Percentiles rank a stretch among this genome's conserved stretches.
Conservation (phyloP, 2,113 vertebrate species). For the Corydoras sp. region DNA sequence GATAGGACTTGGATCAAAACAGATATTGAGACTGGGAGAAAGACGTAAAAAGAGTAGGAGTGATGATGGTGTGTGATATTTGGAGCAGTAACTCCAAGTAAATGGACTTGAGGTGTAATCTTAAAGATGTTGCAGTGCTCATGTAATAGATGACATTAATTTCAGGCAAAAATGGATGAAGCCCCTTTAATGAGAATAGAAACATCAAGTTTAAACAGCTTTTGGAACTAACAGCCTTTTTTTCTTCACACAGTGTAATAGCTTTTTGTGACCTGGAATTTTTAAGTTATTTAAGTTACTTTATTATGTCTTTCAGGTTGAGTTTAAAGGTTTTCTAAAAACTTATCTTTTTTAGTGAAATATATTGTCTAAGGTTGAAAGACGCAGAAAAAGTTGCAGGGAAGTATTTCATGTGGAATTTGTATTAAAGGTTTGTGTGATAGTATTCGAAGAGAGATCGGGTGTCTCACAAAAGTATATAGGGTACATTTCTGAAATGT, state of each 20-base stretch:
- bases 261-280: too few relatives aligned
- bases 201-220: conserved; percentile 15
- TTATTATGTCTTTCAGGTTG: too few relatives aligned
- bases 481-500: too few relatives aligned
- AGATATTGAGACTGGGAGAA: conserved; percentile 54
- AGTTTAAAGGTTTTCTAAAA: too few relatives aligned
- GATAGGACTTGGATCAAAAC: conserved; percentile 68
- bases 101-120: conserved; percentile 6
- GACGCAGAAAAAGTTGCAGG: too few relatives aligned
- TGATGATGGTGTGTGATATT: conserved; percentile 11
- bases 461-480: too few relatives aligned
- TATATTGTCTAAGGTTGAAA: too few relatives aligned
- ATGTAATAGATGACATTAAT: conserved; percentile 10
- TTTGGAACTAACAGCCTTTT: background rate
- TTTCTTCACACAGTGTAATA: background rate
- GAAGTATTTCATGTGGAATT: too few relatives aligned
- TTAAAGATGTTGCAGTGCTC: conserved; percentile 9
- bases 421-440: too few relatives aligned
- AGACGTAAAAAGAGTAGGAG: conserved; percentile 31
- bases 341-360: too few relatives aligned
- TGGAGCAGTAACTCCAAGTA: background rate
- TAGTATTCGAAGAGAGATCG: too few relatives aligned
- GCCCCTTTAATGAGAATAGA: conserved; percentile 2
- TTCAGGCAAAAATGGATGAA: conserved; percentile 3
- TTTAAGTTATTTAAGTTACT: too few relatives aligned